phyloP scores from a whole-genome alignment of 2,888 invertebrate genomes.

The Alentia gelatinosa region DNA sequence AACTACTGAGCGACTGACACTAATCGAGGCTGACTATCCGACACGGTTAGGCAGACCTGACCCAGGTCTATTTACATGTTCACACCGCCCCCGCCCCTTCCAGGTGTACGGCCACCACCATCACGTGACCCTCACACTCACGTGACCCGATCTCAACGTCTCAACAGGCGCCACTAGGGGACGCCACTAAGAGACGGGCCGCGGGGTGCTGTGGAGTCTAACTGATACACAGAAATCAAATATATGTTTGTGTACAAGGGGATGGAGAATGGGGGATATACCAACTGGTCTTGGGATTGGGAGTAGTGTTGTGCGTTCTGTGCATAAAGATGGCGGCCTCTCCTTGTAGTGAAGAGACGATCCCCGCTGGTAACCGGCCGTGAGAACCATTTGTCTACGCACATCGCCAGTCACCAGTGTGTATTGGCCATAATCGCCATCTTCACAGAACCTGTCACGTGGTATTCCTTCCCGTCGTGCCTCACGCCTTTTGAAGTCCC shows the following conservation, averaged over 20 bases:
- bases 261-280: neutral
- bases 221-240: neutral
- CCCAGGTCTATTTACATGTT: too few relatives aligned
- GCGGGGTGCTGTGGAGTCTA: too few relatives aligned
- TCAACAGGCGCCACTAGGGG: neutral
- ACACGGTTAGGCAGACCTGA: too few relatives aligned
- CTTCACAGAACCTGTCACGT: conserved; percentile 9
- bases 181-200: neutral
- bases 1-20: too few relatives aligned
- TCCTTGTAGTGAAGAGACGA: neutral
- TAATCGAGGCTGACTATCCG: too few relatives aligned
- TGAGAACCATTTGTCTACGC: conserved; percentile 5
- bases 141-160: neutral
- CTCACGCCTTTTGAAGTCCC: neutral
- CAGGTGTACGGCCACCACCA: neutral
- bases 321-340: neutral
- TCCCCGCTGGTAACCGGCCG: neutral
- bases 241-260: neutral
- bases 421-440: conserved; percentile 17
- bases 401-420: neutral
- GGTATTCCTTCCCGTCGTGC: conserved; percentile 7
- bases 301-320: neutral
- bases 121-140: neutral
- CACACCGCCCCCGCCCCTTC: neutral
- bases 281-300: neutral